Conservation (phyloP, 2,797 vertebrate genomes). For the Paguma larvata region DNA sequence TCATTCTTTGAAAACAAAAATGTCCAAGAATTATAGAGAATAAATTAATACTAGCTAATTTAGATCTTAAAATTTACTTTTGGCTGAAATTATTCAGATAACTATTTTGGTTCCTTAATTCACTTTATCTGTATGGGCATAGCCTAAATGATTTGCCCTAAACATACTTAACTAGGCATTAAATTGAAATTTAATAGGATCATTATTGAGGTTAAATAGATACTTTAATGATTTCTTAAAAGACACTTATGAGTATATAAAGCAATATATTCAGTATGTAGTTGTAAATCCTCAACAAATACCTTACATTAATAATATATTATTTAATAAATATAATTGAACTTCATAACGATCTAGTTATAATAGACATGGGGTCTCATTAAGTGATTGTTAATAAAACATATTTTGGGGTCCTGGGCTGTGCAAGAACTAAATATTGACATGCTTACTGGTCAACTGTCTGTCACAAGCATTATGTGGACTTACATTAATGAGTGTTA, state of each 20-base stretch:
- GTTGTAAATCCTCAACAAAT: constrained; percentile 53
- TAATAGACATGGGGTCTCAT: neutral
- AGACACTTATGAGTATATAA: constrained; percentile 13
- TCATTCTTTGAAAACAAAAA: neutral
- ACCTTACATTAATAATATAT: neutral
- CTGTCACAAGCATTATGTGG: neutral
- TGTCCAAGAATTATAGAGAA: neutral
- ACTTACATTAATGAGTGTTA: neutral
- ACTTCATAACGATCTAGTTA: constrained; percentile 32
- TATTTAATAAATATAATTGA: constrained; percentile 54
- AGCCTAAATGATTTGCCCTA: constrained; percentile 61
- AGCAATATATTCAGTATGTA: neutral
- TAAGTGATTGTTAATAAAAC: constrained; percentile 41
- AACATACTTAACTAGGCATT: constrained; percentile 77
- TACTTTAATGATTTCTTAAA: constrained; percentile 66
- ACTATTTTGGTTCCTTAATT: constrained; percentile 54
- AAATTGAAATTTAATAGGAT: constrained; percentile 76
- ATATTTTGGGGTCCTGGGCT: neutral
- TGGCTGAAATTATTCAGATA: constrained; percentile 49
- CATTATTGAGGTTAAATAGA: constrained; percentile 75
- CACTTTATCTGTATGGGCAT: constrained; percentile 14
- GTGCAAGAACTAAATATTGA: constrained; percentile 9
- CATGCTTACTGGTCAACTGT: neutral
- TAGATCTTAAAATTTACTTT: constrained; percentile 59
- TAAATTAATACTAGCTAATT: neutral